Evolutionary conservation across 2,113 vertebrate species (phyloP).

Genomic region (Gorilla gorilla): DNA sequence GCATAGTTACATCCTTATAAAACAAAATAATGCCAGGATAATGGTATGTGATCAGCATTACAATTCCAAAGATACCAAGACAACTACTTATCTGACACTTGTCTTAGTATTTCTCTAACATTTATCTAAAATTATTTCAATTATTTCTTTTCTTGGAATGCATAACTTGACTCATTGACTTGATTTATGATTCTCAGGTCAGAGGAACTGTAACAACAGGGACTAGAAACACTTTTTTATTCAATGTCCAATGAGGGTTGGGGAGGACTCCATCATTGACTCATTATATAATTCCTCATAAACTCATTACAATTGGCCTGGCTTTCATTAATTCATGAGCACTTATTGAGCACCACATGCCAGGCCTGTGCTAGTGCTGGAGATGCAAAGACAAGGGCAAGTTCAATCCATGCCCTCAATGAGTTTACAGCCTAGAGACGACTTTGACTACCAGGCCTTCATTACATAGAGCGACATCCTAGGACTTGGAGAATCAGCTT

Average conservation of each 20-base stretch:
- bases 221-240: neutral
- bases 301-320: neutral
- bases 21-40: neutral
- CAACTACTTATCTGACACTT: neutral
- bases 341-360: neutral
- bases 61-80: slow-evolving; percentile 6
- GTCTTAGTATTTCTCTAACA: slow-evolving; percentile 4
- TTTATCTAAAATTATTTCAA: neutral
- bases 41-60: neutral
- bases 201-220: neutral
- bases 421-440: neutral
- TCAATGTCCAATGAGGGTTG: neutral
- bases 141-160: slow-evolving; percentile 13
- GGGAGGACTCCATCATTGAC: neutral
- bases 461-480: neutral
- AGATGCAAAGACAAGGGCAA: neutral
- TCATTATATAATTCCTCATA: neutral
- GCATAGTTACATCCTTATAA: neutral
- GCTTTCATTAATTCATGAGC: neutral
- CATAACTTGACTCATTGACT: neutral
- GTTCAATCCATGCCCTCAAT: neutral
- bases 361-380: neutral
- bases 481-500: neutral
- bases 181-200: neutral
- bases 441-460: neutral